A percentile compares a stretch with the other conserved stretches of the same genome.
These are phyloP conservation scores for Zaprionus davidi DNA, from an alignment of 1,140 invertebrate species.

Conservation along the genomic window DNA sequence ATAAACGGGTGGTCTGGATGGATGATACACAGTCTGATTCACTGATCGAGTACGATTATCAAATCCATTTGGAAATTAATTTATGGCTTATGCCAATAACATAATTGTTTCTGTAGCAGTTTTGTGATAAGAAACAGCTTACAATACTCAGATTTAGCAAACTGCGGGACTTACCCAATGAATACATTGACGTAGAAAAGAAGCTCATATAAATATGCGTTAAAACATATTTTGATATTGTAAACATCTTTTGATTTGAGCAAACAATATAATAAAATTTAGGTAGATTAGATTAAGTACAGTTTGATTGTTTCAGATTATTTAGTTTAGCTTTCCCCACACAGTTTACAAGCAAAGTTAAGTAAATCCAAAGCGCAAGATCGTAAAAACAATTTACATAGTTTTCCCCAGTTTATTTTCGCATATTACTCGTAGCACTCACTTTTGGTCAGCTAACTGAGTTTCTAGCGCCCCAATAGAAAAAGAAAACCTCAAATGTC, in stretches of 20 bases:
- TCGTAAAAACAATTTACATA: constrained; percentile 33
- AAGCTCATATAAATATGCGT: not conserved
- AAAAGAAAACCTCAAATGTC: constrained; percentile 41
- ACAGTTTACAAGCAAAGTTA: not conserved
- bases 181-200: not conserved
- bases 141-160: constrained; percentile 7
- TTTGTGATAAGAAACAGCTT: constrained; percentile 22
- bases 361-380: constrained; percentile 21
- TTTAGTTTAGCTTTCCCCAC: not conserved
- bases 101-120: not conserved
- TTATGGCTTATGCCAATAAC: constrained; percentile 11
- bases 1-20: not conserved
- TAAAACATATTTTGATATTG: not conserved
- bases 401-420: constrained; percentile 33
- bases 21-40: constrained; percentile 18
- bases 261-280: not conserved
- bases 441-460: constrained; percentile 6
- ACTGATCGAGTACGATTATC: constrained; percentile 17
- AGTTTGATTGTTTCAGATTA: not conserved
- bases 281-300: not conserved
- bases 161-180: not conserved
- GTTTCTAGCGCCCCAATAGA: constrained; percentile 11
- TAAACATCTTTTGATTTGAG: too few relatives aligned
- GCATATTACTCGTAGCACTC: constrained; percentile 32
- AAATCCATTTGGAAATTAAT: constrained; percentile 15